These are phyloP conservation scores for Drosophila rhopaloa DNA, from an alignment of 1,140 invertebrate genomes.

Conservation along the genomic window DNA sequence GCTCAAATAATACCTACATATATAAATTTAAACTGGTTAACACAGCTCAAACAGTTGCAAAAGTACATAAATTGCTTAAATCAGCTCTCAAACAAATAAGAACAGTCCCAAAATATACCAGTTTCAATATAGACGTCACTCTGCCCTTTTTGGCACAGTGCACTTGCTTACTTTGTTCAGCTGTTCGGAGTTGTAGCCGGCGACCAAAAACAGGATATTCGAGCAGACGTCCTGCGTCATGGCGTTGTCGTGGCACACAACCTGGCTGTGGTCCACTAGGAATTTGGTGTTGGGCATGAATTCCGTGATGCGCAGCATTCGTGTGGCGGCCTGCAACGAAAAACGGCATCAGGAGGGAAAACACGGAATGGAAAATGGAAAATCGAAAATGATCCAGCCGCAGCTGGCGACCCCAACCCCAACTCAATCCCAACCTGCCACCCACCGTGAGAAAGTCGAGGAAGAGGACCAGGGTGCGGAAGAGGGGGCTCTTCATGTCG, in stretches of 20 bases:
- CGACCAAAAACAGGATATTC: conserved; percentile 87
- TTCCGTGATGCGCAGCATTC: conserved; percentile 86
- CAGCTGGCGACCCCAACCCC: not conserved
- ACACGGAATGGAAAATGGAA: conserved; percentile 17
- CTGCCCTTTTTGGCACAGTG: conserved; percentile 1
- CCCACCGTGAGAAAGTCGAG: conserved; percentile 71
- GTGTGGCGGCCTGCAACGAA: conserved; percentile 81
- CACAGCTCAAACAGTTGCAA: too few species aligned
- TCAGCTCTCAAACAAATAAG: too few species aligned
- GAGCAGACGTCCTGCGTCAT: conserved; percentile 86
- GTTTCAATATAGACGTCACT: not conserved
- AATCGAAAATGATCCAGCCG: not conserved
- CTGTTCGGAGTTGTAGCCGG: conserved; percentile 86
- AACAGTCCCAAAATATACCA: not conserved
- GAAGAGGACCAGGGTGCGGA: conserved; percentile 75
- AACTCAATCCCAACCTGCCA: conserved; percentile 7
- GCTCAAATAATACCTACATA: too few species aligned
- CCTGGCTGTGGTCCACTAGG: conserved; percentile 85
- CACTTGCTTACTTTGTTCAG: conserved; percentile 79
- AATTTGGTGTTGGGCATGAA: conserved; percentile 86
- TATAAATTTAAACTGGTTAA: too few species aligned
- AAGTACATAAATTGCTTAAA: too few species aligned
- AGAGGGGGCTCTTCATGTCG: conserved; percentile 86
- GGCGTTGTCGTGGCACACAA: conserved; percentile 85
- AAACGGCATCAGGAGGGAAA: conserved; percentile 12